Conservation (phyloP, 2,113 vertebrate species). For the Aythya baeri region DNA sequence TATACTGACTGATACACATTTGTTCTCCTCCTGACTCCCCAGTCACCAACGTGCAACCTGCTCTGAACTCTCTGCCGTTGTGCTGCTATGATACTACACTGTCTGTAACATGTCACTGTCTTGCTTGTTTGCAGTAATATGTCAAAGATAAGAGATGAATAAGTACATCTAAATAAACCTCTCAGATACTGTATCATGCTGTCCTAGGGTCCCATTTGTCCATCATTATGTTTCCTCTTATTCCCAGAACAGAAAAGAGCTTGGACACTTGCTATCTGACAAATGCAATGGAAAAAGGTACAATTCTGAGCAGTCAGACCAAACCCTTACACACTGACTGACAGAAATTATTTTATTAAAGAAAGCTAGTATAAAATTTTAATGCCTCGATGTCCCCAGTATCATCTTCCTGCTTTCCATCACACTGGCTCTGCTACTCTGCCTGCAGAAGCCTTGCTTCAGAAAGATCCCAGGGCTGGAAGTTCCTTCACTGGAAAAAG, state of each 20-base stretch:
- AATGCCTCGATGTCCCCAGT: not conserved
- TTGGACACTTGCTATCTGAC: not conserved
- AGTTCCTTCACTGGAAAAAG: not conserved
- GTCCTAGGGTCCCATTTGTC: not conserved
- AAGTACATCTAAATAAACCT: not conserved
- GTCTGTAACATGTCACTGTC: not conserved
- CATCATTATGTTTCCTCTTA: not conserved
- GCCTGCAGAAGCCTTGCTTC: not conserved
- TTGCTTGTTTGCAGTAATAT: not conserved
- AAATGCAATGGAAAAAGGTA: not conserved
- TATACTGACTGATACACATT: not conserved
- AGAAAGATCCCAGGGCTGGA: not conserved
- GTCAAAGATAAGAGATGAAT: not conserved
- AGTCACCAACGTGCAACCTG: not conserved
- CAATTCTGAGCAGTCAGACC: not conserved
- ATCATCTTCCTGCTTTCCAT: not conserved
- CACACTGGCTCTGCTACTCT: not conserved
- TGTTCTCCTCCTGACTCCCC: not conserved
- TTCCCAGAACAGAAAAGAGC: not conserved
- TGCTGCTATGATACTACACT: not conserved
- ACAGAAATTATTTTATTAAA: not conserved
- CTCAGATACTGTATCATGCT: not conserved
- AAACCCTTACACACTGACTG: not conserved
- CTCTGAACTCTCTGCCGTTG: not conserved
- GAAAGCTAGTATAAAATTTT: accelerated